Evolutionary conservation across 2,113 vertebrate genomes (phyloP).

Genomic region (Tragelaphus scriptus): DNA sequence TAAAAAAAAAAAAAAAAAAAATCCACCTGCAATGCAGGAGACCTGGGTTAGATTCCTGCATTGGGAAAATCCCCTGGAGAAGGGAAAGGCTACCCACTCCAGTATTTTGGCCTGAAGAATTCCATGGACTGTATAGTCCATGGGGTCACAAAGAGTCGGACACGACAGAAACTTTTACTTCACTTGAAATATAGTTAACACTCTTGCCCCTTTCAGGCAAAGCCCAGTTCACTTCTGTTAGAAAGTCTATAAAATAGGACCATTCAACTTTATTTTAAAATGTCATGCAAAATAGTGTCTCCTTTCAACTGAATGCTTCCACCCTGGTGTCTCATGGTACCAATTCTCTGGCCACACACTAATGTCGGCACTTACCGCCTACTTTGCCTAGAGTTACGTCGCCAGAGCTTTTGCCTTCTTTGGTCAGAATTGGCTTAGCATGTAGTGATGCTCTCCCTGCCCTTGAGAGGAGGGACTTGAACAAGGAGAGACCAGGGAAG

Average conservation of each 20-base stretch:
- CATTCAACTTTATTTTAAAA: background rate
- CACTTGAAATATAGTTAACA: background rate
- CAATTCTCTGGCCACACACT: background rate
- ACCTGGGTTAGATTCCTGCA: background rate
- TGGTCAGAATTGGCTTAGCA: background rate
- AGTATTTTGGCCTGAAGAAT: background rate
- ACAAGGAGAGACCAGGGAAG: background rate
- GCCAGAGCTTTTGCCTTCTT: background rate
- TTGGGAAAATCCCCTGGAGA: background rate
- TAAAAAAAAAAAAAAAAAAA: background rate
- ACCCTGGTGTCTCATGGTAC: background rate
- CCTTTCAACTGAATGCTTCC: background rate
- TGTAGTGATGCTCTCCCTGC: background rate
- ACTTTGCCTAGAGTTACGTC: background rate
- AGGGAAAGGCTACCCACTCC: background rate
- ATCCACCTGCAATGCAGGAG: rapidly evolving
- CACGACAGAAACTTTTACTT: background rate
- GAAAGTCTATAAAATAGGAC: background rate
- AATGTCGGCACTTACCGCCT: background rate
- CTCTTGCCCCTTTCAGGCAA: background rate
- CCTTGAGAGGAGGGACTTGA: background rate
- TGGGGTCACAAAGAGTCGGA: background rate
- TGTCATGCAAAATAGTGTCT: background rate
- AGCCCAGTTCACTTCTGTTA: background rate
- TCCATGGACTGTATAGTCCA: background rate